A percentile compares a stretch with the other conserved stretches of the same genome.
phyloP scores from a whole-genome alignment of 2,797 vertebrate species.

The Hipposideros larvatus region DNA sequence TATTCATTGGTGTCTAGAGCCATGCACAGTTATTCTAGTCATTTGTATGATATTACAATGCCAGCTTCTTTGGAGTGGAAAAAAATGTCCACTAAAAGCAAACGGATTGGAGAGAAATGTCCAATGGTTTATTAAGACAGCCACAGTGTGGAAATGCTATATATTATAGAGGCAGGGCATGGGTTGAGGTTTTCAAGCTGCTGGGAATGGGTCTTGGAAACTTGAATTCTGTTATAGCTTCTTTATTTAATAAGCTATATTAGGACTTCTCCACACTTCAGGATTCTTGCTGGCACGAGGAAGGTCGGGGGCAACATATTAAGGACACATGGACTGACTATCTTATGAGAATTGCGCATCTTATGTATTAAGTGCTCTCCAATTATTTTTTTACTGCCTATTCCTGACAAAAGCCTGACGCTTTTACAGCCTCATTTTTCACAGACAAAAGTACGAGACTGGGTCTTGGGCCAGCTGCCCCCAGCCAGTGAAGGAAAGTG shows the following conservation, averaged over 20 bases:
- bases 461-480: not conserved
- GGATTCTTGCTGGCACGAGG: conserved; percentile 30
- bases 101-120: conserved; percentile 52
- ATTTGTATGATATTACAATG: conserved; percentile 57
- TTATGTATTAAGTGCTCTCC: conserved; percentile 52
- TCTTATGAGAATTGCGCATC: conserved; percentile 37
- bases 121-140: not conserved
- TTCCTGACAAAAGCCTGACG: conserved; percentile 70
- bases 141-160: conserved; percentile 2
- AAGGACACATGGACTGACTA: conserved; percentile 50
- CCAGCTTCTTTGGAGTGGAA: conserved; percentile 61
- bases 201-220: conserved; percentile 41
- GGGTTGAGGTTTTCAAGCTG: conserved; percentile 26
- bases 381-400: conserved; percentile 75
- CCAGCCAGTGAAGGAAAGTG: not conserved
- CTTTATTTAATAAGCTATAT: conserved; percentile 32
- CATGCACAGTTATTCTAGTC: conserved; percentile 25
- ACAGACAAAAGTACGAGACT: not conserved
- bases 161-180: not conserved
- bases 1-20: conserved; percentile 72
- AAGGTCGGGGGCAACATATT: not conserved
- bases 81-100: conserved; percentile 36
- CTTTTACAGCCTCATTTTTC: conserved; percentile 63
- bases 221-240: conserved; percentile 7
- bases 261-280: conserved; percentile 39